These are phyloP conservation scores for Deroptyus accipitrinus DNA, from an alignment of 2,113 vertebrate genomes.

Conservation along the genomic window DNA sequence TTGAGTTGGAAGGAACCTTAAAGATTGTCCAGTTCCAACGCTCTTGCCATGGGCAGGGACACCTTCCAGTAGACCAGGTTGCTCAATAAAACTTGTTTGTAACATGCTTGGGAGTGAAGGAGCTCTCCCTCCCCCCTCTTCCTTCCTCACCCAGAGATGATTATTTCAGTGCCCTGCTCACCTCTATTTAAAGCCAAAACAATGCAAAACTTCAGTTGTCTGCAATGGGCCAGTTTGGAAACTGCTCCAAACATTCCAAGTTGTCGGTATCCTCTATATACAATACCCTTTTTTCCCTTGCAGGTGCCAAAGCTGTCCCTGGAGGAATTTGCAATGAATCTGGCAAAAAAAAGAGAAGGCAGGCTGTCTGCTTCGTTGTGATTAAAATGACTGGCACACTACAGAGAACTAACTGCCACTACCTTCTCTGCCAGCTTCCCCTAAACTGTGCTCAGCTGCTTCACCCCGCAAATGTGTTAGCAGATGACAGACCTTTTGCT, in stretches of 20 bases:
- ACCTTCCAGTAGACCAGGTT: not conserved
- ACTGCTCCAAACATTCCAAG: not conserved
- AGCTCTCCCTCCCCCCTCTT: not conserved
- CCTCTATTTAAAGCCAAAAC: not conserved
- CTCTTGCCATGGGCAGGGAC: not conserved
- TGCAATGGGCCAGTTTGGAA: not conserved
- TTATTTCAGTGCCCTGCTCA: not conserved
- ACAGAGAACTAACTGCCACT: not conserved
- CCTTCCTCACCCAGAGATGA: not conserved
- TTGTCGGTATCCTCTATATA: not conserved
- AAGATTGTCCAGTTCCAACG: not conserved
- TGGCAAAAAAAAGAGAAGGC: not conserved
- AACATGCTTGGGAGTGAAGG: not conserved
- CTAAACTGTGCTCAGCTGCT: not conserved
- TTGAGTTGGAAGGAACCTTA: not conserved
- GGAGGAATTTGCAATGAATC: not conserved
- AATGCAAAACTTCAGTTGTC: not conserved
- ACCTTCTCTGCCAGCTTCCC: not conserved
- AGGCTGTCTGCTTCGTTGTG: not conserved
- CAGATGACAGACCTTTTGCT: not conserved
- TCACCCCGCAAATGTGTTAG: not conserved
- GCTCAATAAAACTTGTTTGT: not conserved
- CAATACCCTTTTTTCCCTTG: not conserved
- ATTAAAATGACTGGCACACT: not conserved
- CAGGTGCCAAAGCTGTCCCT: not conserved